Evolutionary conservation across 1,140 invertebrate genomes (phyloP), one percentile per base, ranked within the genome.

Genomic region (Temnothorax longispinosus): DNA sequence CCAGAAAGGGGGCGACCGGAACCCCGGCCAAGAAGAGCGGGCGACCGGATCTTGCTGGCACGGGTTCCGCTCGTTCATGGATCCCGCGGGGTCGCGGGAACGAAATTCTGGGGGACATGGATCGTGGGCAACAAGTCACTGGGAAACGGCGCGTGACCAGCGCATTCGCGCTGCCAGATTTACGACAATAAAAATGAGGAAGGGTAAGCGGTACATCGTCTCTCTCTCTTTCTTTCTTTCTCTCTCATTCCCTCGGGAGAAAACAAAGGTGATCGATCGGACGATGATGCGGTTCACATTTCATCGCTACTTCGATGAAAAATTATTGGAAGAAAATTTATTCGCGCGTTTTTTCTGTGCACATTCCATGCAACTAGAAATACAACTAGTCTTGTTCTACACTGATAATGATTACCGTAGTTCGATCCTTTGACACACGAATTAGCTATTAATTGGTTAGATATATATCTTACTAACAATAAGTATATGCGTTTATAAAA

Each of bases 41-140:
- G 72, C 85, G 58, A 89, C 64, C 85, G 89, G 89, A 90, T 90
- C 88, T 74, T 67, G 71, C 87, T 56, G 90, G 89, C 90, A 87
- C 64, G 75, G 60, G 69, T 89, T 67, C 71, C 75, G 82, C 52
- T 71, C 60, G 84, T 56, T 64, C 65, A 38, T 50, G 44, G 56
- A 72, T 50, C 77, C 72, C 52, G 65, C 86, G 54, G 65, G 52
- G 85, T 75, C 60, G 69, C 67, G 58, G 47, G 60, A 74, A 65
- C 76, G 71, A 87, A 87, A 67, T 38, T 67, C 85, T 60, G 56
- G 81, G 89, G 89, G 91, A 92, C 85, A 92, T 58, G 91, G 89
- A 86, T 92, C 77, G 84, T 88, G 87, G 91, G 91, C 91, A 92
- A 92, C 91, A 92, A 92, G 91, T 92, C 91, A 92, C 65, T 85